Evolutionary conservation across 2,888 invertebrate genomes (phyloP).

Genomic region (Stramonita haemastoma): DNA sequence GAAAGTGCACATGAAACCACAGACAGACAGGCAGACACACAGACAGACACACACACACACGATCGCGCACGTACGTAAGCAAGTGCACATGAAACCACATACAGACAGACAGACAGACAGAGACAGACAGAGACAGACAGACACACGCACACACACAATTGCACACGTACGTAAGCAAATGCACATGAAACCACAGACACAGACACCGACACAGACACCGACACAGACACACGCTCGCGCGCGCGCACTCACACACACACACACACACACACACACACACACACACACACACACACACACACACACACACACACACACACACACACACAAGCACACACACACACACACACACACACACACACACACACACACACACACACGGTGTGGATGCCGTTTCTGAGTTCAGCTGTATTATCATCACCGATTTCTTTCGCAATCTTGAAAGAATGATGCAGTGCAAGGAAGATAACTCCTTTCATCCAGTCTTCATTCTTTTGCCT

Average conservation of each 20-base stretch:
- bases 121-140: no score
- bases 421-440: no score
- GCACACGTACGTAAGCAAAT: neutral
- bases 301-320: neutral
- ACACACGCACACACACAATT: neutral
- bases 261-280: neutral
- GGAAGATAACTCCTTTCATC: no score
- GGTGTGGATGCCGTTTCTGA: no score
- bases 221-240: neutral
- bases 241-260: neutral
- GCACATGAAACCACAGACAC: neutral
- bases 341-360: conserved; percentile 42
- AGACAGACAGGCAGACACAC: no score
- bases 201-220: neutral
- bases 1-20: no score
- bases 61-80: no score
- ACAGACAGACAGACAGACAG: no score
- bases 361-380: conserved; percentile 37
- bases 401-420: no score
- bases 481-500: no score
- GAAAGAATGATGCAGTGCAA: no score
- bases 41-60: no score
- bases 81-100: neutral
- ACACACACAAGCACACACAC: neutral
- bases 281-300: neutral